These are phyloP conservation scores for Coremacera marginata DNA, from an alignment of 2,888 invertebrate species.

Conservation along the genomic window DNA sequence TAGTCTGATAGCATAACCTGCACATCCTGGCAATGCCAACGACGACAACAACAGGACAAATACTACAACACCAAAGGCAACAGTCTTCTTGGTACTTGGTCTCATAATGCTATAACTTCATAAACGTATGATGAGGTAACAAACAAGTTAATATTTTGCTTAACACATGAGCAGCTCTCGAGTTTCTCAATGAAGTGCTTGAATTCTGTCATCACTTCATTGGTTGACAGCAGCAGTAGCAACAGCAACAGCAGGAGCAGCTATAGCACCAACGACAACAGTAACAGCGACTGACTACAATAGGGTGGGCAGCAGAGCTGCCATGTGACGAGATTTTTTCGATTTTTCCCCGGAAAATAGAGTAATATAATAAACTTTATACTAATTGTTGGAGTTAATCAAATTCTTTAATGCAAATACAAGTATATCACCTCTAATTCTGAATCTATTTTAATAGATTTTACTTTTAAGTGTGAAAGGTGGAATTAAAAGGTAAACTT, in stretches of 20 bases:
- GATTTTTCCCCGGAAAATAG: no score
- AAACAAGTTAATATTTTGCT: constrained; percentile 10
- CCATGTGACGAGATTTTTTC: no score
- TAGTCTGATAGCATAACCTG: no score
- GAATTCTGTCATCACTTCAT: constrained; percentile 3
- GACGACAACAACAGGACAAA: neutral
- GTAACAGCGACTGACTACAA: neutral
- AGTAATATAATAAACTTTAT: no score
- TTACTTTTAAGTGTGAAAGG: no score
- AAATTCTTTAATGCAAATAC: no score
- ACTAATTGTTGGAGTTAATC: no score
- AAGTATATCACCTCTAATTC: no score
- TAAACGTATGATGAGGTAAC: constrained; percentile 22
- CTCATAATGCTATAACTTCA: constrained; percentile 16
- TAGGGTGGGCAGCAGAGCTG: neutral
- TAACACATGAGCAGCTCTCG: neutral
- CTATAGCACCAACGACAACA: neutral
- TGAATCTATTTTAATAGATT: no score
- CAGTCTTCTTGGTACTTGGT: no score
- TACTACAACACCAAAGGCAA: neutral
- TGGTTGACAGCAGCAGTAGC: neutral
- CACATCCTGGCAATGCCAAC: no score
- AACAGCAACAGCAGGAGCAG: neutral
- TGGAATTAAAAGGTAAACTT: no score
- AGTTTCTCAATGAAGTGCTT: neutral